Percentiles rank a stretch among this genome's conserved stretches.
These are phyloP conservation scores for Stercorarius parasiticus DNA, from an alignment of 2,113 vertebrate genomes.

Conservation along the genomic window DNA sequence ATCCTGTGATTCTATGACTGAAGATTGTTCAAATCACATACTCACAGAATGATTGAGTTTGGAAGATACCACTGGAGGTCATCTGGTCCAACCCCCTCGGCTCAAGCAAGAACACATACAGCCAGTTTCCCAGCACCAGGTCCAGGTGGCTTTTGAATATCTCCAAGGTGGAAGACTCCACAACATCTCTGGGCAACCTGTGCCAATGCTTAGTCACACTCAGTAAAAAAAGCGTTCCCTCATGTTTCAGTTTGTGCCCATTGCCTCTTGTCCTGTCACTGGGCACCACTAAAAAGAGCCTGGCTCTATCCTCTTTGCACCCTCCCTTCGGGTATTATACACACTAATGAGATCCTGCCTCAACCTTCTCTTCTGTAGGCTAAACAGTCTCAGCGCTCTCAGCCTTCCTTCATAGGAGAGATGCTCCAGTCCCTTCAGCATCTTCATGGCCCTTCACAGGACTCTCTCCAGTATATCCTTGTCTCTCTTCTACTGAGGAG, in stretches of 20 bases:
- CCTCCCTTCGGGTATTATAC: not conserved
- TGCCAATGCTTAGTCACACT: not conserved
- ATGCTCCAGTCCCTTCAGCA: not conserved
- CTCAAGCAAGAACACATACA: not conserved
- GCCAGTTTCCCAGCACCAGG: not conserved
- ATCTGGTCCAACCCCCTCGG: not conserved
- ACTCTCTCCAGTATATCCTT: not conserved
- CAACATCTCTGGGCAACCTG: not conserved
- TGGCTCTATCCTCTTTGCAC: not conserved
- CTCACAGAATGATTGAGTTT: not conserved
- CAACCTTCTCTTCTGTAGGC: not conserved
- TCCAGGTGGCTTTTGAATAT: not conserved
- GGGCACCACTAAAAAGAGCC: not conserved
- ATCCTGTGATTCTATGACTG: not conserved
- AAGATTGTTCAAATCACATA: not conserved
- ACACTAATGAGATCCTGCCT: not conserved
- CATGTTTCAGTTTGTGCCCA: not conserved
- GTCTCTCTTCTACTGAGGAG: not conserved
- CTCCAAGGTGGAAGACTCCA: not conserved
- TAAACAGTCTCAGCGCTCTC: not conserved
- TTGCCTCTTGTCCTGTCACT: not conserved
- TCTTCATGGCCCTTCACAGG: not conserved
- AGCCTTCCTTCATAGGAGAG: not conserved
- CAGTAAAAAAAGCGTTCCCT: not conserved
- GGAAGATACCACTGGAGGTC: not conserved